phyloP scores from a whole-genome alignment of 1,140 invertebrate genomes.

The Myzus persicae region DNA sequence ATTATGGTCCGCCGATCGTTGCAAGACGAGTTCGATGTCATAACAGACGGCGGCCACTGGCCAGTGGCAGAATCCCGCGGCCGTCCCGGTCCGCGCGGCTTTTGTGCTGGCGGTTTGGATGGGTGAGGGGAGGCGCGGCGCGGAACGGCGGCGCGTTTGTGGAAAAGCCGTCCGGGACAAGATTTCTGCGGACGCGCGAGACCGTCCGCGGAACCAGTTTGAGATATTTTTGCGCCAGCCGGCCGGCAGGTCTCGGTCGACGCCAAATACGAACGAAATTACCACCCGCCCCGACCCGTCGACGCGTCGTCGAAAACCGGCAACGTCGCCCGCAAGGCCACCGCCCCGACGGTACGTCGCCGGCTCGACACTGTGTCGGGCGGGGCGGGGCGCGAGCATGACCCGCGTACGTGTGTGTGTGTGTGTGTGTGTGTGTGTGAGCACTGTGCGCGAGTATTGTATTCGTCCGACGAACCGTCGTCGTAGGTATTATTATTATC shows the following conservation, averaged over 20 bases:
- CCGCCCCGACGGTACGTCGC: background rate
- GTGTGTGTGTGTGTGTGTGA: background rate
- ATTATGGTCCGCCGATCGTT: background rate
- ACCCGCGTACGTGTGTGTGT: background rate
- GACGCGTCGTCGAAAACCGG: conserved; percentile 24
- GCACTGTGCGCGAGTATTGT: conserved; percentile 1
- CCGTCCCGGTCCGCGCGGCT: background rate
- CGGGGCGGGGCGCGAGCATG: background rate
- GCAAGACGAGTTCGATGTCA: background rate
- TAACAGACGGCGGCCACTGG: background rate
- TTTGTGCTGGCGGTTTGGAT: background rate
- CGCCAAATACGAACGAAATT: conserved; percentile 46
- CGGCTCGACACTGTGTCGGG: background rate
- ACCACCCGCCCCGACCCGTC: background rate
- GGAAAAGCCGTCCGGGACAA: background rate
- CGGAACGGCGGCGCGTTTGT: background rate
- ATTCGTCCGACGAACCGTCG: conserved; percentile 37
- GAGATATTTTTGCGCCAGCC: conserved; percentile 42
- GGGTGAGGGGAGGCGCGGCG: background rate
- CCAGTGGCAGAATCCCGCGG: too few species aligned
- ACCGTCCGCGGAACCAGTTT: conserved; percentile 4
- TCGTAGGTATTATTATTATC: conserved; percentile 6
- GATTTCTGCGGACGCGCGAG: background rate
- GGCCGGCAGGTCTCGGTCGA: conserved; percentile 5
- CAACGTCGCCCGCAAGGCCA: conserved; percentile 56